Conservation (phyloP, 2,797 vertebrate genomes). For the Dromococcyx pavoninus region DNA sequence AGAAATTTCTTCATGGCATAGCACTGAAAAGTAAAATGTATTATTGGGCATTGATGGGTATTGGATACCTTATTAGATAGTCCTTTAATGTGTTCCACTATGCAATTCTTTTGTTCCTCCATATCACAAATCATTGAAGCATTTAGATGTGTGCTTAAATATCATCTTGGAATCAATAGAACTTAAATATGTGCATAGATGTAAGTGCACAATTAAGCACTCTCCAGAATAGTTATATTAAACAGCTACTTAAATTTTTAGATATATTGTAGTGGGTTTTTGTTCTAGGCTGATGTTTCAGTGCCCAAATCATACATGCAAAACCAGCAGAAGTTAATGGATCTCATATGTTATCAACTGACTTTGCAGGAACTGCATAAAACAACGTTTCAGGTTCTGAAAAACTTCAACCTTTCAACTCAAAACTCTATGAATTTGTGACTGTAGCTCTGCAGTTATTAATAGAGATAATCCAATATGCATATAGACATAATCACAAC, state of each 20-base stretch:
- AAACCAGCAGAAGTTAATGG: neutral
- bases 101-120: neutral
- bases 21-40: conserved; percentile 29
- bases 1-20: conserved; percentile 25
- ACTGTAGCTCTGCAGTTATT: neutral
- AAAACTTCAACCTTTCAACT: neutral
- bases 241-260: conserved; percentile 20
- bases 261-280: neutral
- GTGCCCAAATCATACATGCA: neutral
- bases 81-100: conserved; percentile 23
- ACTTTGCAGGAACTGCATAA: neutral
- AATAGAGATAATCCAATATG: neutral
- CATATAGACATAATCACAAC: neutral
- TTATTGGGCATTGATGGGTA: conserved; percentile 39
- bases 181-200: neutral
- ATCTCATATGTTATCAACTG: neutral
- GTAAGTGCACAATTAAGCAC: neutral
- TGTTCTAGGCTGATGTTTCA: neutral
- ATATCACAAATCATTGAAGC: conserved; percentile 8
- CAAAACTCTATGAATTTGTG: neutral
- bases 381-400: neutral
- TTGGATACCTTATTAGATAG: conserved; percentile 17
- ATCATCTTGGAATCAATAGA: conserved; percentile 47
- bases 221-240: conserved; percentile 21
- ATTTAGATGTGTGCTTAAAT: conserved; percentile 13